Percentiles rank a stretch among this genome's conserved stretches.
Evolutionary conservation across 1,140 invertebrate genomes (phyloP).

Genomic region (Sitobion miscanthi): DNA sequence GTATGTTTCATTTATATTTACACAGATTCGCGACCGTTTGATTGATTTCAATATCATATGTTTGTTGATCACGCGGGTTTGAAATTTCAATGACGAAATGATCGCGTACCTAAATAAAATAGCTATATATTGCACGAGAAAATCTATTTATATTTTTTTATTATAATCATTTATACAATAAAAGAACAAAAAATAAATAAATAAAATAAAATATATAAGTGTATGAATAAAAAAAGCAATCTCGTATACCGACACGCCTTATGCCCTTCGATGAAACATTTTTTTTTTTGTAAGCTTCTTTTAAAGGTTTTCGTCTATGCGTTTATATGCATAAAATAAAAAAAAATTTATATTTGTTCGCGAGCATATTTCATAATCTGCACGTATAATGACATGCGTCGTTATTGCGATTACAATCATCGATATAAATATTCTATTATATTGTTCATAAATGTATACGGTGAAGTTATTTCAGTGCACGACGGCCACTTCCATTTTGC

Average conservation of each 20-base stretch:
- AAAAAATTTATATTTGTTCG: not conserved
- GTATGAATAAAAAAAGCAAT: not conserved
- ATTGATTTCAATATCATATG: conserved; percentile 1
- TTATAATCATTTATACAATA: not conserved
- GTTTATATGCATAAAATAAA: not conserved
- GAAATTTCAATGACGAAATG: not conserved
- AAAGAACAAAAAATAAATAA: not conserved
- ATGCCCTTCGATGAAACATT: not conserved
- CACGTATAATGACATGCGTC: not conserved
- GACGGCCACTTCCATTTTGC: not conserved
- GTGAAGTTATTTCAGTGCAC: not conserved
- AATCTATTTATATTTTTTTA: not conserved
- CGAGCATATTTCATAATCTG: not conserved
- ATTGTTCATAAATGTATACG: not conserved
- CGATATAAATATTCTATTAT: conserved; percentile 1
- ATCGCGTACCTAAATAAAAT: too few species aligned
- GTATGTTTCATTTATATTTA: not conserved
- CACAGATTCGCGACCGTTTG: not conserved
- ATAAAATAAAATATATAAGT: not conserved
- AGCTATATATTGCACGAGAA: not conserved
- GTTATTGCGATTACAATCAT: conserved; percentile 5
- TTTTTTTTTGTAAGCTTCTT: not conserved
- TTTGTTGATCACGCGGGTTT: not conserved
- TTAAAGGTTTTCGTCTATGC: not conserved
- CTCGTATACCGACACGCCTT: not conserved